These are phyloP conservation scores for Drosophila setosimentum DNA, from an alignment of 2,888 invertebrate genomes.

Conservation along the genomic window DNA sequence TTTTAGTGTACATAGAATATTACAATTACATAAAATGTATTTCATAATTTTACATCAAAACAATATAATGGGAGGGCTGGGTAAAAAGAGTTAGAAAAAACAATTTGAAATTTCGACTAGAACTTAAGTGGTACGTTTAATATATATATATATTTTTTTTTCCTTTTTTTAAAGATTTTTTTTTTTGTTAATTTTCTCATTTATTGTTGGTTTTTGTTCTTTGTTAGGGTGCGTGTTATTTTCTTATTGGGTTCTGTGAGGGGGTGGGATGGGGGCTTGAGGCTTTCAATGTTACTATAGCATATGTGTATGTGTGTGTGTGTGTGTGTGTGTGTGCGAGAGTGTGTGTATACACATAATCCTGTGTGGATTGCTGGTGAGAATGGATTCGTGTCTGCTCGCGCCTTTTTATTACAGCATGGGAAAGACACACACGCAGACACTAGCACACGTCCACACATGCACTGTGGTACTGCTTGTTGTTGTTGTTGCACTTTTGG, in stretches of 20 bases:
- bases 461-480: slow-evolving; percentile 8
- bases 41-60: slow-evolving; percentile 80
- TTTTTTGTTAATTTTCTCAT: slow-evolving; percentile 17
- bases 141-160: slow-evolving; percentile 28
- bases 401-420: slow-evolving; percentile 28
- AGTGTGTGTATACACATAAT: slow-evolving; percentile 30
- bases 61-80: slow-evolving; percentile 56
- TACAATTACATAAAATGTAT: slow-evolving; percentile 76
- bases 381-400: slow-evolving; percentile 20
- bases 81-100: slow-evolving; percentile 51
- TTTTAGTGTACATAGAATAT: slow-evolving; percentile 76
- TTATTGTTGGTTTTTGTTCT: slow-evolving; percentile 21
- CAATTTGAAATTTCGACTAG: slow-evolving; percentile 83
- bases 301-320: slow-evolving; percentile 29
- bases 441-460: not conserved
- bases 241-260: not conserved
- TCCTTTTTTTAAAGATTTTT: slow-evolving; percentile 4
- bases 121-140: slow-evolving; percentile 77
- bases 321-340: not conserved
- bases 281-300: slow-evolving; percentile 38
- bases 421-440: slow-evolving; percentile 9
- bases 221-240: slow-evolving; percentile 7
- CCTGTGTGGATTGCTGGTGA: slow-evolving; percentile 31
- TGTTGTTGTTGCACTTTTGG: not conserved
- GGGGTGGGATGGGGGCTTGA: slow-evolving; percentile 3